Conservation (phyloP, 2,888 invertebrate genomes). For the Antitype chi region DNA sequence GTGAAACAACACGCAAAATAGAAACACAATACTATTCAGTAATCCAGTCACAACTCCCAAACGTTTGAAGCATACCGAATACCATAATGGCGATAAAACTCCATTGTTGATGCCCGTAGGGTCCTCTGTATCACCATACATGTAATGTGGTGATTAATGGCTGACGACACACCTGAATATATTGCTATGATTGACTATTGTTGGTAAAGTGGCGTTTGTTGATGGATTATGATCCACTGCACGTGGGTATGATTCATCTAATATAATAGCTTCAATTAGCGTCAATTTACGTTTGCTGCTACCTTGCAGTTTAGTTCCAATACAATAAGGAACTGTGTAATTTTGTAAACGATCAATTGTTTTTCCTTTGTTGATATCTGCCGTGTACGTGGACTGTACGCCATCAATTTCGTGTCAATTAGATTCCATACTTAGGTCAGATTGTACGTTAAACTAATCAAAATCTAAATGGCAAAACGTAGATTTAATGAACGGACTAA, state of each 20-base stretch:
- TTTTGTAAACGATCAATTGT: slow-evolving; percentile 10
- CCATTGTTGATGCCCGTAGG: slow-evolving; percentile 51
- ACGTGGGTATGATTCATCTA: slow-evolving; percentile 53
- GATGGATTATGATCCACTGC: slow-evolving; percentile 23
- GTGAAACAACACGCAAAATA: slow-evolving; percentile 51
- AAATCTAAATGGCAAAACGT: background rate
- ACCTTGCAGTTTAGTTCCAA: slow-evolving; percentile 7
- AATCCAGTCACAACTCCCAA: slow-evolving; percentile 33
- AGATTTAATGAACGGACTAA: slow-evolving; percentile 4
- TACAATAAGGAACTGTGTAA: slow-evolving; percentile 19
- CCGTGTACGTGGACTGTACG: background rate
- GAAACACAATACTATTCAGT: slow-evolving; percentile 35
- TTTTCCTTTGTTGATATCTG: slow-evolving; percentile 8
- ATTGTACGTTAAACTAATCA: slow-evolving; percentile 15
- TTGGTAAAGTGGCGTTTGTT: slow-evolving; percentile 37
- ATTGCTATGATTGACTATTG: slow-evolving; percentile 61
- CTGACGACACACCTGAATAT: slow-evolving; percentile 54
- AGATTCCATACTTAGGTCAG: background rate
- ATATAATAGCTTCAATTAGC: slow-evolving; percentile 34
- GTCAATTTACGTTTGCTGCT: slow-evolving; percentile 12
- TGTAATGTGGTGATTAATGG: slow-evolving; percentile 54
- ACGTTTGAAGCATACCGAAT: slow-evolving; percentile 58
- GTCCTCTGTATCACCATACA: slow-evolving; percentile 44
- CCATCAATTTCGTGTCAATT: slow-evolving; percentile 21
- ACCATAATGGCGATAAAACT: slow-evolving; percentile 46